Evolutionary conservation across 2,888 invertebrate genomes (phyloP), one percentile per base, ranked within the genome.

Genomic region (Pandemis cinnamomeana): DNA sequence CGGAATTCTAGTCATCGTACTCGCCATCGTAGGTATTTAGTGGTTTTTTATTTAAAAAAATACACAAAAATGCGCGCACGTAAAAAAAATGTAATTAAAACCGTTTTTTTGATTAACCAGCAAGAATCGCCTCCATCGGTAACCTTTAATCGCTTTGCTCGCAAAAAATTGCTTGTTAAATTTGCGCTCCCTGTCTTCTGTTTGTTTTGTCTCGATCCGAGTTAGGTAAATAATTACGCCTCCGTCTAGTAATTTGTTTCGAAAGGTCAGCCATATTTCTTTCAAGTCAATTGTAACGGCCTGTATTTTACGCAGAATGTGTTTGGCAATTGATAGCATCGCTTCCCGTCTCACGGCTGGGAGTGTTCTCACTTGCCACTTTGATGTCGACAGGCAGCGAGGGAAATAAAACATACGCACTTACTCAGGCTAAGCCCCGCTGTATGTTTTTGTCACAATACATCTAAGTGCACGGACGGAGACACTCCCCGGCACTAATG

Each of bases 211-310:
- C 48, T 63, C 63, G 55, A 71, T 72, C 62, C 62, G 71, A 72
- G 67, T 58, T 36, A 27, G 71, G 74, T 64, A 75, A 76, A 76
- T 77, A 77, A 77, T 77, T 75, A 74, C 71, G 51, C 61, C 44
- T 64, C 72, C 13, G 41, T 58, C 64, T 64, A 71, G 74, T 68
- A 71, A 78, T 78, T 79, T 77, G 71, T 79, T 77, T 67, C 64
- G 62, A 71, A 79, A 77, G 72, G 78, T 77, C 72, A 69, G 53
- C 72, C 55, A 72, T 79, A 78, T 76, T 76, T 79, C 75, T 76
- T 71, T 72, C 44, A 41, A 66, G 71, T 72, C 73, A 71, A 74
- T 77, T 74, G 71, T 69, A 64, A 55, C 66, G 64, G 72, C 68
- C 69, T 71, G 58, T 69, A 72, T 72, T 75, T 70, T 70, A 72